These are phyloP conservation scores for Macheiramphus alcinus DNA, from an alignment of 2,113 vertebrate species.

Conservation along the genomic window DNA sequence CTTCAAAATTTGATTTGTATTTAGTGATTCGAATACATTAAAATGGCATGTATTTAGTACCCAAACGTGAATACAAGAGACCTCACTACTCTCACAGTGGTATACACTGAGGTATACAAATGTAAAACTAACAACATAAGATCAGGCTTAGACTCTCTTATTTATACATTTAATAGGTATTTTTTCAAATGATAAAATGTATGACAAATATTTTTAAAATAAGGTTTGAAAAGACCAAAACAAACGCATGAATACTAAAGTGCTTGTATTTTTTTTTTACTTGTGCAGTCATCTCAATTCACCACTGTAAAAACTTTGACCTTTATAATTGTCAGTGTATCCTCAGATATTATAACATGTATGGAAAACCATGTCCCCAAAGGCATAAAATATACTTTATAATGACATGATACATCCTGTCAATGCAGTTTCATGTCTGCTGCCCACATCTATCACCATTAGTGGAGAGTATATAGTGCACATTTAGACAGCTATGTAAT, in stretches of 20 bases:
- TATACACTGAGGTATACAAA: background rate
- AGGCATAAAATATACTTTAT: background rate
- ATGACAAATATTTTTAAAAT: background rate
- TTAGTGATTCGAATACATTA: background rate
- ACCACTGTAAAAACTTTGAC: background rate
- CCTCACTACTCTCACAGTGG: background rate
- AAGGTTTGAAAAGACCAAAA: background rate
- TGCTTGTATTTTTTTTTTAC: background rate
- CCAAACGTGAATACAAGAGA: background rate
- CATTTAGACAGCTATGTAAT: background rate
- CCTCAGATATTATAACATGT: background rate
- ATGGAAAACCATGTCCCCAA: background rate
- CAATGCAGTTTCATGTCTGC: background rate
- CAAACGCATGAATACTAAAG: background rate
- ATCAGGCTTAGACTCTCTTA: background rate
- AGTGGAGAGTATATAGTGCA: background rate
- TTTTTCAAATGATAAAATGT: background rate
- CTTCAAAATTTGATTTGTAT: background rate
- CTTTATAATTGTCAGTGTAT: background rate
- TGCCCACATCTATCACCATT: background rate
- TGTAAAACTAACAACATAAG: background rate
- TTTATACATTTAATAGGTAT: background rate
- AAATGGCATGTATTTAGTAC: background rate
- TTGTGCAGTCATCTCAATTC: background rate
- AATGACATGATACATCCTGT: background rate